A percentile compares a stretch with the other conserved stretches of the same genome.
Conservation (phyloP, 2,113 vertebrate species). For the Petaurus breviceps region DNA sequence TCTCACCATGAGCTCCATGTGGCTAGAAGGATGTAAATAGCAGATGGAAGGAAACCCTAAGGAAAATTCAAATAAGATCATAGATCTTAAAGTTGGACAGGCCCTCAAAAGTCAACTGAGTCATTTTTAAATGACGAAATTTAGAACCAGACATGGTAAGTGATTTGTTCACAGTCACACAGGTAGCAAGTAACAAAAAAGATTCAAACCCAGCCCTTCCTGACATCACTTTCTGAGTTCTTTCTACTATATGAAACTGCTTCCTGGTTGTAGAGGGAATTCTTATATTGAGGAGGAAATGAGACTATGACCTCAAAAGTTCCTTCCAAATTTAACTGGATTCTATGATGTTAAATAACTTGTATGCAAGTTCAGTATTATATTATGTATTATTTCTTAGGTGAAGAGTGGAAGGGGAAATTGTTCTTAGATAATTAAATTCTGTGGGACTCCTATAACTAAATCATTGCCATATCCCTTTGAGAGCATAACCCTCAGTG, state of each 20-base stretch:
- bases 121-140: not conserved
- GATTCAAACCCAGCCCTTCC: not conserved
- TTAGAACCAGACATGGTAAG: not conserved
- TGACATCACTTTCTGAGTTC: not conserved
- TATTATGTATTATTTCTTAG: not conserved
- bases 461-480: constrained; percentile 31
- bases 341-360: not conserved
- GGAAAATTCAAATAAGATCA: not conserved
- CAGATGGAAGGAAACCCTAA: not conserved
- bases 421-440: constrained; percentile 1
- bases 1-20: not conserved
- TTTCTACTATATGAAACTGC: not conserved
- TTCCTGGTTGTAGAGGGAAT: not conserved
- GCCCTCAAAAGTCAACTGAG: not conserved
- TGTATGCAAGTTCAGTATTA: not conserved
- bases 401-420: not conserved
- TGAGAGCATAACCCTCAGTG: not conserved
- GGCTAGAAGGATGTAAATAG: not conserved
- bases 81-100: not conserved
- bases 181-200: not conserved
- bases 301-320: not conserved
- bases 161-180: not conserved
- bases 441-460: not conserved
- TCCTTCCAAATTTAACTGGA: not conserved
- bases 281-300: not conserved